phyloP scores from a whole-genome alignment of 1,140 invertebrate species.

The Drosophila ercepeae region DNA sequence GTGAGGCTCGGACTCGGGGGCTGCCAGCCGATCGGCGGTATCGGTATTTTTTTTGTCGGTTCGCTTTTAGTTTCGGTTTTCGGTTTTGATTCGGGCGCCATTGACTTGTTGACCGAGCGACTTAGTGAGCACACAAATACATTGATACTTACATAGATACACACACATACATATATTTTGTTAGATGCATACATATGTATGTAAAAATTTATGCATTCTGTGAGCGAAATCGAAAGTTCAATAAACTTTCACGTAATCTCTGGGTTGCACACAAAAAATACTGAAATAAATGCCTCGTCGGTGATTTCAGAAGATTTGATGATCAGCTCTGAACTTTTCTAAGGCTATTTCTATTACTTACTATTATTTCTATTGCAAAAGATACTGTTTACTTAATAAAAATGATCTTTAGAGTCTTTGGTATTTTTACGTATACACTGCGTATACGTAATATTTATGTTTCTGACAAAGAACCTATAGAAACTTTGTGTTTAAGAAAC shows the following conservation, averaged over 20 bases:
- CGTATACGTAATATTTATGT: background rate
- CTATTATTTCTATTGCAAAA: too few species aligned
- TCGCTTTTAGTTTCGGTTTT: conserved; percentile 20
- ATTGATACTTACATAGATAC: conserved; percentile 14
- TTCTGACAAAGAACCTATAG: background rate
- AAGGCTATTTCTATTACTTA: background rate
- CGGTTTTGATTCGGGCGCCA: conserved; percentile 48
- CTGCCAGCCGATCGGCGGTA: conserved; percentile 14
- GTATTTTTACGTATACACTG: background rate
- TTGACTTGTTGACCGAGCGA: conserved; percentile 82
- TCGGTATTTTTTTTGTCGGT: conserved; percentile 22
- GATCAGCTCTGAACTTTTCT: background rate
- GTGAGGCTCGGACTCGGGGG: conserved; percentile 19
- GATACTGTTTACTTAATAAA: too few species aligned
- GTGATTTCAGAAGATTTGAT: conserved; percentile 3
- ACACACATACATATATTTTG: conserved; percentile 1
- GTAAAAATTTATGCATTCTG: conserved; percentile 48
- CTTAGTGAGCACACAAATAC: conserved; percentile 57
- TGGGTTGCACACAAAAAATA: conserved; percentile 15
- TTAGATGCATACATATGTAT: background rate
- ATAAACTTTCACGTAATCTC: conserved; percentile 81
- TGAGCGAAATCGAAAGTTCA: conserved; percentile 82
- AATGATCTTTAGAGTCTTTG: background rate
- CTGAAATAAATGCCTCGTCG: conserved; percentile 7
- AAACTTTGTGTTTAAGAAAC: background rate